Base-by-base conservation (phyloP, 2,888 invertebrate species). In the Dynastes hyllus region DNA sequence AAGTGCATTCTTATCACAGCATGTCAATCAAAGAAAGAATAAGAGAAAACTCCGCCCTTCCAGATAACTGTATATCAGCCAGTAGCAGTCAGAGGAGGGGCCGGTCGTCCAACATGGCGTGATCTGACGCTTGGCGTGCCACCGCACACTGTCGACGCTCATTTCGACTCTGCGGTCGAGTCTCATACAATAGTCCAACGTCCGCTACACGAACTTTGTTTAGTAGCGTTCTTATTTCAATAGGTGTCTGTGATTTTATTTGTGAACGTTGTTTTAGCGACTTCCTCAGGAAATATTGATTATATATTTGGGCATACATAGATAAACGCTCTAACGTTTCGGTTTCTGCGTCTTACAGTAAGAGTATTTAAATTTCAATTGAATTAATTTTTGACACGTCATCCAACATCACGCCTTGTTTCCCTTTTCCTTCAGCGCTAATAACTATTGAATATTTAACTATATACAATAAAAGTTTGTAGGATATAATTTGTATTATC, bases 31-130 rank as follows among this genome's bases (percentile, higher is more conserved):
- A 86, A 85, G 79, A 61, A 79, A 82, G 80, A 80, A 82, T 81
- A 80, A 82, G 81, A 80, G 75, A 61, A 81, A 80, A 78, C 83
- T 76, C 83, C 83, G 82, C 83, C 84, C 80, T 81, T 83, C 80
- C 81, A 83, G 82, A 82, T 82, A 81, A 81, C 78, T 78, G 77
- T 81, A 81, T 81, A 79, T 78, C 78, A 82, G 80, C 85, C 81
- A 82, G 83, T 82, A 80, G 79, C 78, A 81, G 76, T 50, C 80
- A 80, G 79, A 81, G 86, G 86, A 86, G 88, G 86, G 86, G 87
- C 86, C 82, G 83, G 65, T 81, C 85, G 84, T 85, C 86, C 87
- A 88, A 88, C 84, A 87, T 88, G 88, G 88, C 88, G 88, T 82
- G 83, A 81, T 79, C 80, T 85, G 86, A 86, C 86, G 86, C 77